A percentile compares a stretch with the other conserved stretches of the same genome.
Conservation (phyloP, 2,113 vertebrate genomes). For the Choloepus hoffmanni region DNA sequence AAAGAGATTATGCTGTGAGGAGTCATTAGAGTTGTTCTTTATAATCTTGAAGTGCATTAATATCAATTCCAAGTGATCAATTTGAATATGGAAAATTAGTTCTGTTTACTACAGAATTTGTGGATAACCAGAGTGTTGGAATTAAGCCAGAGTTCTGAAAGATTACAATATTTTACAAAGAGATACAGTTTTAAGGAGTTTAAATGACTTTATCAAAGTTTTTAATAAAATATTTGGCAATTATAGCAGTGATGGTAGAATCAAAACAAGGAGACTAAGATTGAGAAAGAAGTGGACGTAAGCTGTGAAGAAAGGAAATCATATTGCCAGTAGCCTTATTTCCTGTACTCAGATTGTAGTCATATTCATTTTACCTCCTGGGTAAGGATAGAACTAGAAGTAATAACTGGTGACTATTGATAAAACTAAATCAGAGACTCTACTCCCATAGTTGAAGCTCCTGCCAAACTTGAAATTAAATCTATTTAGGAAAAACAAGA, state of each 20-base stretch:
- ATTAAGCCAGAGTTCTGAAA: neutral
- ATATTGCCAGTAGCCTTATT: neutral
- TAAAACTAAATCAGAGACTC: neutral
- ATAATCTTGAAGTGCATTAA: neutral
- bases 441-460: neutral
- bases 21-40: neutral
- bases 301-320: neutral
- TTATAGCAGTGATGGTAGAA: neutral
- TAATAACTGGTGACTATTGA: neutral
- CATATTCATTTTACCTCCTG: neutral
- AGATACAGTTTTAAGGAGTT: neutral
- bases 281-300: neutral
- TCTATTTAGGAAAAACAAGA: neutral
- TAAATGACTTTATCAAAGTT: constrained; percentile 52
- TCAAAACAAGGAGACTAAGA: neutral
- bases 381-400: neutral
- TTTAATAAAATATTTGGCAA: constrained; percentile 2
- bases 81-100: neutral
- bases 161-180: neutral
- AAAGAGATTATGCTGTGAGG: neutral
- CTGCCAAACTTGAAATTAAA: neutral
- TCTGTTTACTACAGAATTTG: neutral
- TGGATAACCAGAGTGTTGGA: neutral
- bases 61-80: neutral
- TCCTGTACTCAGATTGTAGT: neutral